Conservation (phyloP, 2,113 vertebrate genomes). For the Hippopotamus amphibius region DNA sequence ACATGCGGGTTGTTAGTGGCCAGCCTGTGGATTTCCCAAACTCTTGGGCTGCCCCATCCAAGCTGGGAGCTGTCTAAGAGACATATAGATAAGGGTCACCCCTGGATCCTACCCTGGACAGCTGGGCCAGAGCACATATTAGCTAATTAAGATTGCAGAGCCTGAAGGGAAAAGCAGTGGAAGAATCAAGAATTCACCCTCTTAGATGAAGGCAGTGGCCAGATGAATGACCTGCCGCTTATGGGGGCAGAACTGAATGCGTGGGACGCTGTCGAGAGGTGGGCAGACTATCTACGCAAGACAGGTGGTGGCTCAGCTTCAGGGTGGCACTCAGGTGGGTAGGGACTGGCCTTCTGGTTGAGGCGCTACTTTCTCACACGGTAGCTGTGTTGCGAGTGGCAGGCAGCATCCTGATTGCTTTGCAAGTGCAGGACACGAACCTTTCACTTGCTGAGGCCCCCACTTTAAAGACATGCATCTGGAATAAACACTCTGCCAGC, state of each 20-base stretch:
- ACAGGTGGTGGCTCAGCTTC: background rate
- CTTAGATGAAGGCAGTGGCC: background rate
- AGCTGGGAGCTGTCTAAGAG: background rate
- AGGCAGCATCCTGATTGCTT: no score
- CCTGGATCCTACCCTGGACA: background rate
- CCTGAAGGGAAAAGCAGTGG: background rate
- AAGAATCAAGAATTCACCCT: background rate
- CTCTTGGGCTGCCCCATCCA: background rate
- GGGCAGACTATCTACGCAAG: no score
- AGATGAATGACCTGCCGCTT: background rate
- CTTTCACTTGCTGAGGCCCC: background rate
- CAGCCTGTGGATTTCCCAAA: background rate
- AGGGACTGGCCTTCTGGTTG: background rate
- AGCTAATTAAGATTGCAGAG: background rate
- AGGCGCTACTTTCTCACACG: background rate
- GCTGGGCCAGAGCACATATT: background rate
- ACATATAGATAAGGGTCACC: background rate
- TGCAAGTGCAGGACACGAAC: background rate
- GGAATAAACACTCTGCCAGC: no score
- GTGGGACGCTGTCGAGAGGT: no score
- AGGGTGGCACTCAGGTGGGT: rapidly evolving
- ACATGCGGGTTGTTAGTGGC: background rate
- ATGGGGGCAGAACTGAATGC: rapidly evolving
- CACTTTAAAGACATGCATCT: no score
- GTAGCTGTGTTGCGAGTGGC: background rate